These are phyloP conservation scores for Lycocerus yunnanus DNA, from an alignment of 2,888 invertebrate genomes.

Conservation along the genomic window DNA sequence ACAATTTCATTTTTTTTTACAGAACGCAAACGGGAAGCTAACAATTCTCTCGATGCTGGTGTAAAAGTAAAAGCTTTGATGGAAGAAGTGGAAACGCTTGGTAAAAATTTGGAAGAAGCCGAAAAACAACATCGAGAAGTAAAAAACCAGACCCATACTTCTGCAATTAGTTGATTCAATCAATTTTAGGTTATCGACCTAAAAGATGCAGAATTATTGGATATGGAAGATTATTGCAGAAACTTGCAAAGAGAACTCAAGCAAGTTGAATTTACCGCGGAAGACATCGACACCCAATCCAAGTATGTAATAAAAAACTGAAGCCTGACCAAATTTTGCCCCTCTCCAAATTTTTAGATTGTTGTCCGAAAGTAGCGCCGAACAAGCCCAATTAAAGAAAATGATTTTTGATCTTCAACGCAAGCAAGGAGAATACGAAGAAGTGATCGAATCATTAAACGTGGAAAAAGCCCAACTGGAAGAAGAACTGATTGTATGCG, in stretches of 20 bases:
- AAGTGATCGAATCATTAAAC: neutral
- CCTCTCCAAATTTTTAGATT: neutral
- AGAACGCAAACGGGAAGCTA: conserved; percentile 4
- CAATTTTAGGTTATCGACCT: neutral
- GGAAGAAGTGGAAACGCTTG: neutral
- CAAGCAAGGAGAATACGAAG: conserved; percentile 1
- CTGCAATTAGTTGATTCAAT: neutral
- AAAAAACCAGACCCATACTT: neutral
- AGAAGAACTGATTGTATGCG: neutral
- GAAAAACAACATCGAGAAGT: conserved; percentile 8
- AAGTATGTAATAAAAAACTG: conserved; percentile 4
- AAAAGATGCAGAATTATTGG: neutral
- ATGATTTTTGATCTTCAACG: neutral
- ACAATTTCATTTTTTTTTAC: neutral
- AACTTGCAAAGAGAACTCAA: conserved; percentile 6
- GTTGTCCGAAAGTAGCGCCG: conserved; percentile 1
- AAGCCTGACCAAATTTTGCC: neutral
- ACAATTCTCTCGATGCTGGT: neutral
- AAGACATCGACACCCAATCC: conserved; percentile 17
- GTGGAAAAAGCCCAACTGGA: neutral
- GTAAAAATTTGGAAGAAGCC: neutral
- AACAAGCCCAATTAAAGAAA: neutral
- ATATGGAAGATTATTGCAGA: neutral
- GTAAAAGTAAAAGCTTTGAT: neutral
- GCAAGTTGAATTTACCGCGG: neutral